These are phyloP conservation scores for Okapia johnstoni DNA, from an alignment of 2,113 vertebrate genomes.

Conservation along the genomic window DNA sequence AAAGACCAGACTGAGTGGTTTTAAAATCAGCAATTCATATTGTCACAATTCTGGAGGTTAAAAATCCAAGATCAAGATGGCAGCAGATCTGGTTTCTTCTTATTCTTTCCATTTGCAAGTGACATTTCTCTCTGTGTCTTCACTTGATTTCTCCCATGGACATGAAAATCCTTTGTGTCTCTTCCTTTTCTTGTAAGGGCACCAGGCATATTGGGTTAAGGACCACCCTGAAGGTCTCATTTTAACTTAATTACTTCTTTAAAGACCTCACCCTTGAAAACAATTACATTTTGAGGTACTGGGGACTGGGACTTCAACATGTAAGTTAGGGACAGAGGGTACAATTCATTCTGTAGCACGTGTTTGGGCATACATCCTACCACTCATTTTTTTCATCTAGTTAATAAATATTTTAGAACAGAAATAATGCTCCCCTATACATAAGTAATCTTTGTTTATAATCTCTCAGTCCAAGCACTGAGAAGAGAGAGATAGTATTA, in stretches of 20 bases:
- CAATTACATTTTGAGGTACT: not conserved
- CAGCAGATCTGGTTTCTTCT: not conserved
- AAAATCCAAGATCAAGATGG: not conserved
- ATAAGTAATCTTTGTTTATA: not conserved
- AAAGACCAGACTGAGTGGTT: not conserved
- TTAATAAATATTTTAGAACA: slow-evolving; percentile 34
- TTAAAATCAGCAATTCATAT: not conserved
- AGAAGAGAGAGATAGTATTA: not conserved
- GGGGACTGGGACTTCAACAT: not conserved
- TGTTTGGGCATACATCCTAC: not conserved
- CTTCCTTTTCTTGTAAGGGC: not conserved
- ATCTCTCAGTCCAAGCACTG: not conserved
- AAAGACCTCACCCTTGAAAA: not conserved
- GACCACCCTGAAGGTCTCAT: fast-evolving
- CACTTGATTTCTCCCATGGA: not conserved
- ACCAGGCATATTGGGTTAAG: not conserved
- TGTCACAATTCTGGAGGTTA: not conserved
- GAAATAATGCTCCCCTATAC: not conserved
- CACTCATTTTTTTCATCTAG: not conserved
- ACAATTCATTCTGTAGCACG: not conserved
- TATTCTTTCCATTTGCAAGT: not conserved
- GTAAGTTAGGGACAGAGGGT: fast-evolving
- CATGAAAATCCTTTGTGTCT: not conserved
- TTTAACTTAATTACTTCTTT: not conserved
- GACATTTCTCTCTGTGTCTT: not conserved